These are phyloP conservation scores for Fragum fragum DNA, from an alignment of 2,888 invertebrate species.

Conservation along the genomic window DNA sequence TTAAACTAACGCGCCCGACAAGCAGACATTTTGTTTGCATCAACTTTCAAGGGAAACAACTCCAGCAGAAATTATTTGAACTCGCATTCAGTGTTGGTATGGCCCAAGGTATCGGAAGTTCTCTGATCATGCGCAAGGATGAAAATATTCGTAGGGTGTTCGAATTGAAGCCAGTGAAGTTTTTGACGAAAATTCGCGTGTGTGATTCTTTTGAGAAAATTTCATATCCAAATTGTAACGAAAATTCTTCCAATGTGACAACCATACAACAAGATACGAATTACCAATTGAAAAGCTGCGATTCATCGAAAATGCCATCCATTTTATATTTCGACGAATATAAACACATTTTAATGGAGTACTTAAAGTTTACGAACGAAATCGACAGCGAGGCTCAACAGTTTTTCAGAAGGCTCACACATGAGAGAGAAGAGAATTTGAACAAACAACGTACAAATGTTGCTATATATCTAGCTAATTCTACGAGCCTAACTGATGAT, in stretches of 20 bases:
- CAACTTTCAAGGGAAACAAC: neutral
- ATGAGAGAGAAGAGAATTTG: neutral
- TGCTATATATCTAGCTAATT: conserved; percentile 22
- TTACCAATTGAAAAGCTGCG: conserved; percentile 17
- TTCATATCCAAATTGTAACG: neutral
- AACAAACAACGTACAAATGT: neutral
- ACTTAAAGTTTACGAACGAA: conserved; percentile 15
- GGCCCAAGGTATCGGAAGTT: neutral
- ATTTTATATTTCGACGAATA: conserved; percentile 19
- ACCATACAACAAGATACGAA: neutral
- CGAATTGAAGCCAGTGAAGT: conserved; percentile 25
- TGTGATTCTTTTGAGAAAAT: conserved; percentile 8
- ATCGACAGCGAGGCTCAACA: neutral
- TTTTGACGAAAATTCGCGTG: conserved; percentile 12
- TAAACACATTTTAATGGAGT: conserved; percentile 8
- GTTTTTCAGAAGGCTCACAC: neutral
- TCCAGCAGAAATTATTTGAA: conserved; percentile 10
- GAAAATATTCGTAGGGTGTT: conserved; percentile 1
- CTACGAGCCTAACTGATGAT: neutral
- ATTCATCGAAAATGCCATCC: conserved; percentile 9
- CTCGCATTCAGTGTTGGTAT: conserved; percentile 24
- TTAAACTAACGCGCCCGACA: conserved; percentile 9
- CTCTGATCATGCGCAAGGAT: conserved; percentile 7
- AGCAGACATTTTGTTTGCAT: conserved; percentile 26
- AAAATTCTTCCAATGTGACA: neutral